Percentiles rank a stretch among this genome's conserved stretches.
Evolutionary conservation across 2,888 invertebrate genomes (phyloP).

Genomic region (Mylabris sibirica): DNA sequence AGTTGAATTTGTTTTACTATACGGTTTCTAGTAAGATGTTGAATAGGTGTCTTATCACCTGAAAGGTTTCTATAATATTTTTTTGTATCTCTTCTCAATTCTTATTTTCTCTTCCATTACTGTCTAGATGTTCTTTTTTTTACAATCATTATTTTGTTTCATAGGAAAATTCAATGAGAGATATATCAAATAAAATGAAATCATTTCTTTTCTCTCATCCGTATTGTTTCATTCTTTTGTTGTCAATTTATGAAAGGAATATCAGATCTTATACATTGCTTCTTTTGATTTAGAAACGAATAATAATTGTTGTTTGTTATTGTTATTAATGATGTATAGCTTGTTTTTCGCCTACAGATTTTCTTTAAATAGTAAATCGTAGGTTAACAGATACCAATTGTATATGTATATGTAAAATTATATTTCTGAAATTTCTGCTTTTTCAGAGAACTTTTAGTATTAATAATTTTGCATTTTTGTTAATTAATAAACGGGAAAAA

Average conservation of each 20-base stretch:
- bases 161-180: background rate
- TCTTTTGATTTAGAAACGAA: background rate
- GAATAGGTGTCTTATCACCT: background rate
- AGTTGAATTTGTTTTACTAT: background rate
- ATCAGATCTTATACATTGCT: background rate
- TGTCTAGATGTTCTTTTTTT: background rate
- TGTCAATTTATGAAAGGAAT: background rate
- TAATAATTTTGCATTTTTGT: background rate
- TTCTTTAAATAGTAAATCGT: too few relatives aligned
- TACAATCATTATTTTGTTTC: background rate
- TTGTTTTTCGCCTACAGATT: background rate
- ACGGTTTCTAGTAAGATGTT: background rate
- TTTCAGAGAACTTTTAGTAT: too few relatives aligned
- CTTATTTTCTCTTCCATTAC: background rate
- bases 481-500: background rate
- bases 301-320: too few relatives aligned
- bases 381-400: too few relatives aligned
- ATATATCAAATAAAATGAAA: background rate
- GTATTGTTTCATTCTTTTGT: conserved; percentile 4
- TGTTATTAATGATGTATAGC: background rate
- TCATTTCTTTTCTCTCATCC: background rate
- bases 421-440: too few relatives aligned
- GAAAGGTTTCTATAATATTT: background rate
- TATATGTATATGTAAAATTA: too few relatives aligned
- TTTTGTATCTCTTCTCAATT: background rate